These are phyloP conservation scores for Eretmocerus hayati DNA, from an alignment of 2,888 invertebrate species.

Conservation along the genomic window DNA sequence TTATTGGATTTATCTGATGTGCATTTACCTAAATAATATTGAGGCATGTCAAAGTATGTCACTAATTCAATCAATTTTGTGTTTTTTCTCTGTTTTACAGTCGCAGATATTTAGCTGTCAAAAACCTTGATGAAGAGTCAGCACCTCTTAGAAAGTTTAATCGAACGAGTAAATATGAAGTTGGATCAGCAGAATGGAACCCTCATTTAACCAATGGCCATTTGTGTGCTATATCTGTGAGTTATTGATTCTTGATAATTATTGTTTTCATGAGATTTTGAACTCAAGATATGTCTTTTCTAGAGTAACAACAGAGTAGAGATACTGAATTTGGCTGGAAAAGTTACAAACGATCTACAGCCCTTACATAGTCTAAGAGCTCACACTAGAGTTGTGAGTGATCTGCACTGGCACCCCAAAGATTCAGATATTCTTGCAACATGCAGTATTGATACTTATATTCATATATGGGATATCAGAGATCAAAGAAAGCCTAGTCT, in stretches of 20 bases:
- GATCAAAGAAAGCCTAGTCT: slow-evolving; percentile 76
- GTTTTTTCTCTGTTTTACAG: no score
- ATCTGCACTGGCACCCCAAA: slow-evolving; percentile 84
- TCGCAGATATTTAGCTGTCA: slow-evolving; percentile 70
- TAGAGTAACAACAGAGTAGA: slow-evolving; percentile 85
- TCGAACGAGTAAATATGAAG: slow-evolving; percentile 87
- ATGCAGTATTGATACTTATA: slow-evolving; percentile 89
- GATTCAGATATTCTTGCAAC: slow-evolving; percentile 74
- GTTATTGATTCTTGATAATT: slow-evolving; percentile 26
- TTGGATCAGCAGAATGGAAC: slow-evolving; percentile 89
- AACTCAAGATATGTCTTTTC: slow-evolving; percentile 13
- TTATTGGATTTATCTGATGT: background rate
- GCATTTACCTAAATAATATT: background rate
- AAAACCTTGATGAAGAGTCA: slow-evolving; percentile 64
- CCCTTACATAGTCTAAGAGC: slow-evolving; percentile 68
- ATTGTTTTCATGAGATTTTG: background rate
- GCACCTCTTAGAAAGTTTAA: slow-evolving; percentile 71
- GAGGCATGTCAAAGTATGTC: no score
- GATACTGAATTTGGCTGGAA: slow-evolving; percentile 71
- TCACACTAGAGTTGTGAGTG: slow-evolving; percentile 81
- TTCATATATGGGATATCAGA: slow-evolving; percentile 88
- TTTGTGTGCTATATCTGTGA: slow-evolving; percentile 82
- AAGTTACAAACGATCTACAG: slow-evolving; percentile 55
- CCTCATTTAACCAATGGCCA: slow-evolving; percentile 70
- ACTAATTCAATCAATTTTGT: no score